phyloP scores from a whole-genome alignment of 2,113 vertebrate genomes.

The Clarias batrachus region DNA sequence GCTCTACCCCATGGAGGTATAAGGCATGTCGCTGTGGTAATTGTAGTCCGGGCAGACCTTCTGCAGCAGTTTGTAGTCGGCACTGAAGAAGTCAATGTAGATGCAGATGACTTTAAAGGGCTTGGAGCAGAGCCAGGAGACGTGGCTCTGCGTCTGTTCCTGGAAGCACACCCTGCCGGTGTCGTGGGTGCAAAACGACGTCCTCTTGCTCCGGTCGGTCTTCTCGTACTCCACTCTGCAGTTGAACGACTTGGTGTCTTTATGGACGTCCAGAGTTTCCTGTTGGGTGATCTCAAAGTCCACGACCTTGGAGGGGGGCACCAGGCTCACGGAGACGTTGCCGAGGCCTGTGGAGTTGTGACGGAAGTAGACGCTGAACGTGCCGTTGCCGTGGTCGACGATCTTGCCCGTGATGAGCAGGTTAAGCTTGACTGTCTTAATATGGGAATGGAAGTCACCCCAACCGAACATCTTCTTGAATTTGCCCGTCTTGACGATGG shows the following conservation, averaged over 20 bases:
- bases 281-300: conserved; percentile 66
- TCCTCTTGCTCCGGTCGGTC: conserved; percentile 75
- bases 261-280: conserved; percentile 58
- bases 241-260: conserved; percentile 65
- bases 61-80: conserved; percentile 77
- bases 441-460: conserved; percentile 76
- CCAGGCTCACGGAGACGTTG: conserved; percentile 76
- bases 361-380: conserved; percentile 77
- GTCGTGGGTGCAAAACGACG: conserved; percentile 73
- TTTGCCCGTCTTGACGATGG: conserved; percentile 61
- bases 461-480: conserved; percentile 77
- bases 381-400: conserved; percentile 76
- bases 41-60: conserved; percentile 78
- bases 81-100: conserved; percentile 75
- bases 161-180: conserved; percentile 72
- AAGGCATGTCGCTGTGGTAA: conserved; percentile 65
- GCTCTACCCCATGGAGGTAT: conserved; percentile 48
- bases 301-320: conserved; percentile 72
- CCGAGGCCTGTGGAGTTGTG: conserved; percentile 76
- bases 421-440: conserved; percentile 75
- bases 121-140: conserved; percentile 78
- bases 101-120: conserved; percentile 79
- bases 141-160: conserved; percentile 75
- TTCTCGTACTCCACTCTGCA: conserved; percentile 75
- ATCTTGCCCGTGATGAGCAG: conserved; percentile 77